Evolutionary conservation across 2,797 vertebrate species (phyloP).

Genomic region (Catamblyrhynchus diadema): DNA sequence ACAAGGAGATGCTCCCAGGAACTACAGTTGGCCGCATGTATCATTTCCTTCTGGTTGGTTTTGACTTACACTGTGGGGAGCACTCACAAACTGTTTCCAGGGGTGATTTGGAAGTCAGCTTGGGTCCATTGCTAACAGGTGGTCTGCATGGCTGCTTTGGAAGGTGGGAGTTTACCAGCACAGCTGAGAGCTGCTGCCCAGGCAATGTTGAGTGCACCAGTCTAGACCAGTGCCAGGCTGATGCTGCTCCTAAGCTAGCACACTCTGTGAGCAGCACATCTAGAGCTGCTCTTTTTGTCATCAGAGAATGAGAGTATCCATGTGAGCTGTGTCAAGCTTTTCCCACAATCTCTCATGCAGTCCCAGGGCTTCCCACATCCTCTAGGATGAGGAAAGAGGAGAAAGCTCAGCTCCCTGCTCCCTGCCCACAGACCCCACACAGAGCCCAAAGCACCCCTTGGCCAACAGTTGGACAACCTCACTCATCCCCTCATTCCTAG

Average conservation of each 20-base stretch:
- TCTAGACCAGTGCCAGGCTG: not conserved
- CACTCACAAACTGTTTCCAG: not conserved
- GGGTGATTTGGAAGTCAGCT: not conserved
- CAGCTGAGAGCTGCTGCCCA: not conserved
- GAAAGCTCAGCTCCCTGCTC: not conserved
- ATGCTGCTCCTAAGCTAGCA: not conserved
- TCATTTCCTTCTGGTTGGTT: not conserved
- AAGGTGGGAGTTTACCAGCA: not conserved
- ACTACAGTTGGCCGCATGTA: not conserved
- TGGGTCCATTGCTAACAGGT: not conserved
- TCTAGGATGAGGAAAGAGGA: not conserved
- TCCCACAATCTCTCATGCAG: not conserved
- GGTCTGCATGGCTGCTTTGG: not conserved
- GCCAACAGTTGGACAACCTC: not conserved
- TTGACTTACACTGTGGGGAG: not conserved
- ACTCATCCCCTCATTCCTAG: not conserved
- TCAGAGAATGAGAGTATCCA: not conserved
- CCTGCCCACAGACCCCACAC: not conserved
- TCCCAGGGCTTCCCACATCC: not conserved
- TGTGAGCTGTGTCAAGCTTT: not conserved
- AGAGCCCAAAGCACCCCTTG: not conserved
- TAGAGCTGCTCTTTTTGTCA: not conserved
- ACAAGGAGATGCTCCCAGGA: not conserved
- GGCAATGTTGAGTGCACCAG: not conserved
- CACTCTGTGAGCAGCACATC: rapidly evolving